These are phyloP conservation scores for Ditylenchus dipsaci DNA, from an alignment of 1,140 invertebrate genomes.

Conservation along the genomic window DNA sequence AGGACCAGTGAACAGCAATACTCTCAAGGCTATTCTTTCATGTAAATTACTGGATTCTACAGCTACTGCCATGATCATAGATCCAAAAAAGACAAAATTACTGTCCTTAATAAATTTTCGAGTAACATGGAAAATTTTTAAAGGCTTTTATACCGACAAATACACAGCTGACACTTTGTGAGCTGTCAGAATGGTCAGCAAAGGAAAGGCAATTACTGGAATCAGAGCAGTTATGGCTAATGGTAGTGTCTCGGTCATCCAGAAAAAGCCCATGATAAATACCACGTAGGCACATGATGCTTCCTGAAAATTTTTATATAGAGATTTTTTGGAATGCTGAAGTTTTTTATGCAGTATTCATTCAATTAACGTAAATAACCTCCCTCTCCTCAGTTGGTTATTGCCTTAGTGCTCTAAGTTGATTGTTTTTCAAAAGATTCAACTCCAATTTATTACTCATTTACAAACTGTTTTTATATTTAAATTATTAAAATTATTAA, in stretches of 20 bases:
- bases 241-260: conserved; percentile 60
- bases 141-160: conserved; percentile 47
- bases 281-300: conserved; percentile 44
- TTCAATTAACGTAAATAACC: not conserved
- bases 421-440: too few relatives aligned
- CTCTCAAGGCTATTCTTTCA: conserved; percentile 73
- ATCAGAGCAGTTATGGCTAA: conserved; percentile 59
- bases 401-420: too few relatives aligned
- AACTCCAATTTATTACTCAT: not conserved
- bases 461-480: not conserved
- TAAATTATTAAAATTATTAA: not conserved
- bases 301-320: conserved; percentile 51
- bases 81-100: conserved; percentile 73
- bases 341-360: conserved; percentile 9
- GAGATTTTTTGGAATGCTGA: not conserved
- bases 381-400: not conserved
- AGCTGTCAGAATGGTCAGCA: conserved; percentile 55
- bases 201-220: conserved; percentile 59
- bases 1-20: conserved; percentile 56
- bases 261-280: conserved; percentile 51
- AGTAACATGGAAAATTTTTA: not conserved
- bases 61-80: conserved; percentile 74
- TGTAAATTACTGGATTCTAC: conserved; percentile 79
- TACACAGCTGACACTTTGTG: conserved; percentile 56
- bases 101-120: conserved; percentile 63